Percentiles rank a stretch among this genome's conserved stretches.
Evolutionary conservation across 2,113 vertebrate genomes (phyloP).

Genomic region (Circaetus gallicus): DNA sequence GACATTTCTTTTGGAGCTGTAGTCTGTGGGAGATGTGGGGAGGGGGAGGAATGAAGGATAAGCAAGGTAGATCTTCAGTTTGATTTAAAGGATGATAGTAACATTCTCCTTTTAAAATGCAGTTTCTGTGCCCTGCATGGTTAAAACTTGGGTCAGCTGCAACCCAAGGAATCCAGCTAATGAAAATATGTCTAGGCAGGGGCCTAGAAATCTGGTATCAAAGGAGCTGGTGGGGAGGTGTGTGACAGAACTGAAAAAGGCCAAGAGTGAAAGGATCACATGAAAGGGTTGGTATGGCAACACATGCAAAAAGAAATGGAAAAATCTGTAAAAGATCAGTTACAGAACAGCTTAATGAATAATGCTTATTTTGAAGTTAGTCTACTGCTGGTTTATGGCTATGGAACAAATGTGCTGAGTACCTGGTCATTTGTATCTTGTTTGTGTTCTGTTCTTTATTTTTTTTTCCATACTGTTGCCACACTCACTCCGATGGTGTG

Average conservation of each 20-base stretch:
- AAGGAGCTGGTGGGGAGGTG: neutral
- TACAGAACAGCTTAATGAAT: neutral
- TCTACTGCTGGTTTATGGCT: neutral
- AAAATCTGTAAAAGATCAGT: neutral
- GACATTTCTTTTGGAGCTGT: neutral
- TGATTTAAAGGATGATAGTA: neutral
- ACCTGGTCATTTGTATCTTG: neutral
- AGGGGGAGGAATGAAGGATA: neutral
- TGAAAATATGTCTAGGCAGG: neutral
- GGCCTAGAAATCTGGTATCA: neutral
- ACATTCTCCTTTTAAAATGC: neutral
- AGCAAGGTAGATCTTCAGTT: neutral
- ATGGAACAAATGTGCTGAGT: neutral
- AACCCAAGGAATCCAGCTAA: neutral
- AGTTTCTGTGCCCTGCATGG: neutral
- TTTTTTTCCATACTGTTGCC: neutral
- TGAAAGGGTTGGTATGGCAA: neutral
- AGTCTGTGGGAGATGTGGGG: neutral
- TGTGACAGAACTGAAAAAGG: neutral
- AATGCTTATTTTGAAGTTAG: neutral
- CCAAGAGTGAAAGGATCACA: neutral
- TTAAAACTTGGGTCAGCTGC: neutral
- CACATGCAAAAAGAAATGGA: neutral
- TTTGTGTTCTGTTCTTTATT: neutral
- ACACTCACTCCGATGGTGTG: neutral